These are phyloP conservation scores for Tillus elongatus DNA, from an alignment of 2,888 invertebrate species.

Conservation along the genomic window DNA sequence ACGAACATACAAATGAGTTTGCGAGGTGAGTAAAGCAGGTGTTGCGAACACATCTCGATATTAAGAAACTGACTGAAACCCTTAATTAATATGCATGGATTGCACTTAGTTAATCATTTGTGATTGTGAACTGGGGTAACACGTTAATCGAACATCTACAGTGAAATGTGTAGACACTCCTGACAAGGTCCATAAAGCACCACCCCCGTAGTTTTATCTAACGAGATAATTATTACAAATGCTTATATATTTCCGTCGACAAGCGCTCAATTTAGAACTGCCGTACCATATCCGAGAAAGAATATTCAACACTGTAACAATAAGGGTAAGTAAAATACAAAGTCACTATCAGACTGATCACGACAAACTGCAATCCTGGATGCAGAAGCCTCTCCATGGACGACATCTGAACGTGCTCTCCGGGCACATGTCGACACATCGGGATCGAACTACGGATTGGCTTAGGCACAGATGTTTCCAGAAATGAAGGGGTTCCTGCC, in stretches of 20 bases:
- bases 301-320: neutral
- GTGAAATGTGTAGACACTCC: neutral
- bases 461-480: neutral
- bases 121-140: neutral
- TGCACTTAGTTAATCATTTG: neutral
- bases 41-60: too few species aligned
- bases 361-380: neutral
- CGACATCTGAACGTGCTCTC: neutral
- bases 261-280: neutral
- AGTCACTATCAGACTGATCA: neutral
- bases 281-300: too few species aligned
- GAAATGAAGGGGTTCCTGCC: neutral
- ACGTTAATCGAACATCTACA: neutral
- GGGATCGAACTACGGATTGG: too few species aligned
- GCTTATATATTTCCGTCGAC: neutral
- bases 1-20: too few species aligned
- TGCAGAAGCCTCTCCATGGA: constrained; percentile 2
- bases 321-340: too few species aligned
- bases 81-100: constrained; percentile 1
- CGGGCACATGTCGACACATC: constrained; percentile 2
- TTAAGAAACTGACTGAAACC: too few species aligned
- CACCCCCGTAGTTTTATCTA: neutral
- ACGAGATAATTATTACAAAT: neutral
- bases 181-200: neutral
- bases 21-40: too few species aligned